A percentile compares a stretch with the other conserved stretches of the same genome.
Evolutionary conservation across 92 coral and sea anemone genomes (phyloP).

Genomic region (Scolanthus callimorphus): DNA sequence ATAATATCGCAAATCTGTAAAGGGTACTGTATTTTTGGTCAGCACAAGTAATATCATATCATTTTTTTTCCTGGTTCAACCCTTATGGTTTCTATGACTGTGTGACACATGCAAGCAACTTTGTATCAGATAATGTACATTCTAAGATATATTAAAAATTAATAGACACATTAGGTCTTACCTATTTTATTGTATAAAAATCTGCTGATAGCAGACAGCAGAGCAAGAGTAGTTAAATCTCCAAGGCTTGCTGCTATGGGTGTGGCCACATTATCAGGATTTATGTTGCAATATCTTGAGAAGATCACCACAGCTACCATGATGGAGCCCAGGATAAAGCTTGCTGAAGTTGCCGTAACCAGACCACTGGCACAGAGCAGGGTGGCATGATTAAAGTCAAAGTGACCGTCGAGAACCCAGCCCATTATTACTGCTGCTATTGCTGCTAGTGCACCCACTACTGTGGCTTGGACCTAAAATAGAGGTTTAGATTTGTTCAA

Average conservation of each 20-base stretch:
- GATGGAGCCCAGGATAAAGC: conserved; percentile 84
- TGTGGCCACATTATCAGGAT: conserved; percentile 96
- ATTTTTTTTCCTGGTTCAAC: too few species aligned
- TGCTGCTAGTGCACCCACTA: conserved; percentile 92
- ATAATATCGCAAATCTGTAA: too few species aligned
- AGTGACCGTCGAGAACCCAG: conserved; percentile 90
- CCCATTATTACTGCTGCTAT: conserved; percentile 91
- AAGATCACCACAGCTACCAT: conserved; percentile 84
- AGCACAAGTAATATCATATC: too few species aligned
- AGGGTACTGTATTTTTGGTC: too few species aligned
- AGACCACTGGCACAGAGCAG: conserved; percentile 95
- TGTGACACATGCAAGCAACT: too few species aligned
- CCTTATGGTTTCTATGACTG: too few species aligned
- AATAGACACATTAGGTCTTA: too few species aligned
- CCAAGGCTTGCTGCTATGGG: conserved; percentile 99
- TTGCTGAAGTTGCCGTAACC: conserved; percentile 95
- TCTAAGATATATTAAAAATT: too few species aligned
- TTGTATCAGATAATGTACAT: too few species aligned
- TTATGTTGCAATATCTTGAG: conserved; percentile 80
- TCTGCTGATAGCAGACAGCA: conserved; percentile 84
- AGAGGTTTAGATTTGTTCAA: too few species aligned
- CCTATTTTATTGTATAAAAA: conserved; percentile 85
- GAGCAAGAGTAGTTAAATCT: conserved; percentile 81
- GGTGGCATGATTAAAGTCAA: conserved; percentile 92
- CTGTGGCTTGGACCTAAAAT: conserved; percentile 96